Percentiles rank a stretch among this genome's conserved stretches.
phyloP scores from a whole-genome alignment of 1,140 invertebrate genomes.

The Harpegnathos saltator region DNA sequence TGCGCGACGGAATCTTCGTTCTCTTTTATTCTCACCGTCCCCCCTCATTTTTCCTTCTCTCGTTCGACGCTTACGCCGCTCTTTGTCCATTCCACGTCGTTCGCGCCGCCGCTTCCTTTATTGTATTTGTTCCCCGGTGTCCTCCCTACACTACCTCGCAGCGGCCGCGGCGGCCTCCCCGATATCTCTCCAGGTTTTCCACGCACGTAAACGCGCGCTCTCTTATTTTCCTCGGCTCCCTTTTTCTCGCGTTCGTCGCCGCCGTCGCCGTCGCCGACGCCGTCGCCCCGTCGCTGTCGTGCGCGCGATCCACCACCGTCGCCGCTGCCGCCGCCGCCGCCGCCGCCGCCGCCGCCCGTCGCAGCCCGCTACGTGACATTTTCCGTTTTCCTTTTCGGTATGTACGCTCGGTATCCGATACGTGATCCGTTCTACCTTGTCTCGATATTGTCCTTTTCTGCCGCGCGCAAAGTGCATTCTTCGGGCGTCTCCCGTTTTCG shows the following conservation, averaged over 20 bases:
- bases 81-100: constrained; percentile 54
- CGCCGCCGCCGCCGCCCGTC: neutral
- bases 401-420: constrained; percentile 39
- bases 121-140: constrained; percentile 53
- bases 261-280: neutral
- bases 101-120: constrained; percentile 54
- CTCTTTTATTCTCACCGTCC: constrained; percentile 30
- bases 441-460: constrained; percentile 48
- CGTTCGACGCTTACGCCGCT: constrained; percentile 36
- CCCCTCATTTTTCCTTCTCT: constrained; percentile 43
- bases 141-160: constrained; percentile 27
- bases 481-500: constrained; percentile 46
- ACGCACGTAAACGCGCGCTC: constrained; percentile 46
- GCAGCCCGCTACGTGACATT: constrained; percentile 56
- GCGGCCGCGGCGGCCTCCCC: neutral
- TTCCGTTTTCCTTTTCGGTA: constrained; percentile 55
- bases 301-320: neutral
- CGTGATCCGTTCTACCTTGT: constrained; percentile 34
- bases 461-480: constrained; percentile 46
- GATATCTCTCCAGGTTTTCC: constrained; percentile 48
- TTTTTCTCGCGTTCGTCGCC: constrained; percentile 41
- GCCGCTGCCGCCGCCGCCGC: neutral
- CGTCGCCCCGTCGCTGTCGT: constrained; percentile 26
- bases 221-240: constrained; percentile 54
- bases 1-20: constrained; percentile 26